phyloP scores from a whole-genome alignment of 2,888 invertebrate genomes.

The Meganola albula region DNA sequence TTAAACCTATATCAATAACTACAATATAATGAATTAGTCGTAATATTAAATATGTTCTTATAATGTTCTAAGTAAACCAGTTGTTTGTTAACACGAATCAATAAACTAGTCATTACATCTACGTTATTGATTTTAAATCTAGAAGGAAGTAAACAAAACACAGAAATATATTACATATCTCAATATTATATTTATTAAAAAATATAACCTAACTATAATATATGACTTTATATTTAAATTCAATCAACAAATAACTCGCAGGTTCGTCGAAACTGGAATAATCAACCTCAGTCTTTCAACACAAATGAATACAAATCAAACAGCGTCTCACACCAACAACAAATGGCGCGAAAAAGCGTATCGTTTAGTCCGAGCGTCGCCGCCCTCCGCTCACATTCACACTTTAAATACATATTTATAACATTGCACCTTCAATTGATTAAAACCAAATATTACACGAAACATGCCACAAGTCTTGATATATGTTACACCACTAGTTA shows the following conservation, averaged over 20 bases:
- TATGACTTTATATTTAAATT: constrained; percentile 77
- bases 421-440: constrained; percentile 72
- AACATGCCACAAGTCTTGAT: constrained; percentile 52
- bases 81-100: too few relatives aligned
- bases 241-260: constrained; percentile 76
- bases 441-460: constrained; percentile 58
- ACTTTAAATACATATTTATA: constrained; percentile 56
- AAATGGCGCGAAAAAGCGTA: constrained; percentile 49
- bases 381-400: constrained; percentile 21
- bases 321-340: constrained; percentile 51
- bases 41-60: too few relatives aligned
- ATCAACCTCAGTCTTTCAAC: constrained; percentile 76
- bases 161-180: constrained; percentile 70
- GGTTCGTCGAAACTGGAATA: constrained; percentile 74
- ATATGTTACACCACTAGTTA: constrained; percentile 38
- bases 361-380: constrained; percentile 24
- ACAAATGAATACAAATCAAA: constrained; percentile 65
- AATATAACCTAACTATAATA: constrained; percentile 78
- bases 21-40: too few relatives aligned
- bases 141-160: constrained; percentile 33
- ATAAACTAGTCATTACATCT: constrained; percentile 33
- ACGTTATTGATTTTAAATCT: background rate
- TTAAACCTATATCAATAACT: too few relatives aligned
- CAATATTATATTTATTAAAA: constrained; percentile 79
- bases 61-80: too few relatives aligned